Conservation (phyloP, 1,140 invertebrate genomes). For the Harpegnathos saltator region DNA sequence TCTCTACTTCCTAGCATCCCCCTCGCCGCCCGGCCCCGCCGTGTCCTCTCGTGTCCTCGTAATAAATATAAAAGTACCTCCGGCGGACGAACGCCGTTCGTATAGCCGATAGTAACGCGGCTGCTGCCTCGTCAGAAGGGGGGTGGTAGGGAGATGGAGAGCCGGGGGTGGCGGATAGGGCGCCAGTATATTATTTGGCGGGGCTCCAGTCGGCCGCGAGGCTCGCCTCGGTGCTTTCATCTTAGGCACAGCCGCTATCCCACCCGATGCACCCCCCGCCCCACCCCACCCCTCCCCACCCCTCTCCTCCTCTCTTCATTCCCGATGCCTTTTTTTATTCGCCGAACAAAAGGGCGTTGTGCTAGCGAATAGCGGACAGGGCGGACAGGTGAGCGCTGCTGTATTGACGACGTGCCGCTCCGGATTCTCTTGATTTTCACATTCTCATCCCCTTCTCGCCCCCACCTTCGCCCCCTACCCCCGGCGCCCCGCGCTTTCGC, state of each 20-base stretch:
- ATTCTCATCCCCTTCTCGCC: conserved; percentile 9
- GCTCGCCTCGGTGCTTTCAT: conserved; percentile 81
- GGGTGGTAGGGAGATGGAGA: conserved; percentile 10
- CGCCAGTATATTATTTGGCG: conserved; percentile 83
- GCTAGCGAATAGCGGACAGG: conserved; percentile 5
- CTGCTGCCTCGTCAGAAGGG: conserved; percentile 58
- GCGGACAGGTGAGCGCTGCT: conserved; percentile 60
- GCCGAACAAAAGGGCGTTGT: conserved; percentile 72
- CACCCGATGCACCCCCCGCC: conserved; percentile 21
- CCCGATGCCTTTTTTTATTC: conserved; percentile 48
- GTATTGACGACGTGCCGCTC: conserved; percentile 64
- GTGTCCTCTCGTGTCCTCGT: conserved; percentile 69
- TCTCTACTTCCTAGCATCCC: neutral
- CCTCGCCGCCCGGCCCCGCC: too few relatives aligned
- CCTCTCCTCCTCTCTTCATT: neutral
- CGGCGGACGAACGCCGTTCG: conserved; percentile 26
- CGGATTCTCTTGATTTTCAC: conserved; percentile 65
- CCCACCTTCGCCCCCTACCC: too few relatives aligned
- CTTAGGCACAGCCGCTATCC: conserved; percentile 71
- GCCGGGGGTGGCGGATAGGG: conserved; percentile 62
- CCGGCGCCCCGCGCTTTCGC: too few relatives aligned
- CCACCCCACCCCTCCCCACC: conserved; percentile 15
- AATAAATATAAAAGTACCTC: conserved; percentile 82
- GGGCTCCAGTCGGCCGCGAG: conserved; percentile 80
- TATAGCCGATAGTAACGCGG: conserved; percentile 71